Conservation (phyloP, 2,113 vertebrate genomes). For the Anarrhichthys ocellatus region DNA sequence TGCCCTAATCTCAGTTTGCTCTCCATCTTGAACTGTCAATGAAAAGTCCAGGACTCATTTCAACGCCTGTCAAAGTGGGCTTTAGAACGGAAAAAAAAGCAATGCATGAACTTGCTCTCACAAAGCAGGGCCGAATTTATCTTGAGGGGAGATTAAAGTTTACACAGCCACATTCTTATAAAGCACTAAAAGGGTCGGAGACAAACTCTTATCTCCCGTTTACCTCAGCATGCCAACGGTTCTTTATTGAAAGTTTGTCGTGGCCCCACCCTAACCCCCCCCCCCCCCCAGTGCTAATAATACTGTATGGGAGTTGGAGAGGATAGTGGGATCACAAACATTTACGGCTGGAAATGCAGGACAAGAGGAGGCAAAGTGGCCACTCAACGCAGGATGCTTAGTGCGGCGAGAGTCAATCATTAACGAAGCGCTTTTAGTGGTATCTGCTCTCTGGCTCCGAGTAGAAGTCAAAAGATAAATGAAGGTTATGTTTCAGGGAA, state of each 20-base stretch:
- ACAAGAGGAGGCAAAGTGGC: conserved; percentile 76
- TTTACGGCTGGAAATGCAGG: conserved; percentile 75
- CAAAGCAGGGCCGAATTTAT: conserved; percentile 74
- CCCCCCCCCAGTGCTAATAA: conserved; percentile 63
- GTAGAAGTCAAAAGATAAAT: conserved; percentile 77
- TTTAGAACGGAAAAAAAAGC: conserved; percentile 53
- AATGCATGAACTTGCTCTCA: conserved; percentile 69
- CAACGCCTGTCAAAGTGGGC: conserved; percentile 67
- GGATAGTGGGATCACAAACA: conserved; percentile 68
- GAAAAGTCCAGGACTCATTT: conserved; percentile 74
- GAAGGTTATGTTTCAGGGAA: conserved; percentile 69
- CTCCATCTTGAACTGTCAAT: conserved; percentile 78
- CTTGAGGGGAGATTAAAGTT: conserved; percentile 74
- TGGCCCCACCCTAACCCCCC: conserved; percentile 51
- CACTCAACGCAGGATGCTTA: conserved; percentile 71
- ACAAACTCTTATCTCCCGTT: conserved; percentile 77
- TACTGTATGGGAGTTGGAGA: conserved; percentile 72
- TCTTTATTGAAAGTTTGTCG: conserved; percentile 73
- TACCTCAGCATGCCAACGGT: conserved; percentile 72
- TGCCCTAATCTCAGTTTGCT: conserved; percentile 78
- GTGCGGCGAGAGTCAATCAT: conserved; percentile 76
- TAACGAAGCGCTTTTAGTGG: conserved; percentile 76
- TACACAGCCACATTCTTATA: conserved; percentile 73
- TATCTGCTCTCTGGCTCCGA: conserved; percentile 65
- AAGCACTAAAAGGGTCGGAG: conserved; percentile 69